Percentiles rank a stretch among this genome's conserved stretches.
Conservation (phyloP, 2,888 invertebrate species). For the Trissolcus brochymenae region DNA sequence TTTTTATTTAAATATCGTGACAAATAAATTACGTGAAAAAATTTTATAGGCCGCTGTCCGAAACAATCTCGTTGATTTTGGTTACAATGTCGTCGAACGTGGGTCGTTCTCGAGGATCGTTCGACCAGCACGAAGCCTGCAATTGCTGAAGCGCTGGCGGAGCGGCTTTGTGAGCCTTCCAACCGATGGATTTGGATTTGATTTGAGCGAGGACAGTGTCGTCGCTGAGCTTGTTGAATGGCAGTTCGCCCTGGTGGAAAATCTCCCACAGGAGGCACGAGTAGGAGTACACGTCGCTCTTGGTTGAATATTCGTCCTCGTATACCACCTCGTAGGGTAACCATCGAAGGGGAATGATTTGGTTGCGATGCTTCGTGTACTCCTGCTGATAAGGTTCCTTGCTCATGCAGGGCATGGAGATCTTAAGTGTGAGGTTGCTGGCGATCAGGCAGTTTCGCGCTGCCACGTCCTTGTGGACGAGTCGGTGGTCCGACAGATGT, state of each 20-base stretch:
- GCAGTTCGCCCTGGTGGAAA: conserved; percentile 86
- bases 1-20: too few species aligned
- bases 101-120: conserved; percentile 83
- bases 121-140: conserved; percentile 82
- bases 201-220: conserved; percentile 83
- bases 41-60: conserved; percentile 69
- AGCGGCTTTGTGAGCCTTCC: conserved; percentile 82
- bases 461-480: conserved; percentile 94
- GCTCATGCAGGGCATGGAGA: conserved; percentile 87
- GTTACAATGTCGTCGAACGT: conserved; percentile 81
- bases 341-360: conserved; percentile 93
- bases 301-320: conserved; percentile 93
- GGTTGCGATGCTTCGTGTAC: conserved; percentile 89
- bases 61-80: conserved; percentile 77
- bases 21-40: neutral
- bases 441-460: conserved; percentile 94
- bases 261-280: conserved; percentile 94
- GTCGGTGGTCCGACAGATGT: conserved; percentile 84
- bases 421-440: conserved; percentile 87
- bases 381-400: conserved; percentile 93
- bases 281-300: conserved; percentile 95
- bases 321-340: conserved; percentile 91
- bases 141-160: conserved; percentile 81
- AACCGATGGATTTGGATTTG: conserved; percentile 82
- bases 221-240: conserved; percentile 86